These are phyloP conservation scores for Troilus luridus DNA, from an alignment of 2,888 invertebrate species.

Conservation along the genomic window DNA sequence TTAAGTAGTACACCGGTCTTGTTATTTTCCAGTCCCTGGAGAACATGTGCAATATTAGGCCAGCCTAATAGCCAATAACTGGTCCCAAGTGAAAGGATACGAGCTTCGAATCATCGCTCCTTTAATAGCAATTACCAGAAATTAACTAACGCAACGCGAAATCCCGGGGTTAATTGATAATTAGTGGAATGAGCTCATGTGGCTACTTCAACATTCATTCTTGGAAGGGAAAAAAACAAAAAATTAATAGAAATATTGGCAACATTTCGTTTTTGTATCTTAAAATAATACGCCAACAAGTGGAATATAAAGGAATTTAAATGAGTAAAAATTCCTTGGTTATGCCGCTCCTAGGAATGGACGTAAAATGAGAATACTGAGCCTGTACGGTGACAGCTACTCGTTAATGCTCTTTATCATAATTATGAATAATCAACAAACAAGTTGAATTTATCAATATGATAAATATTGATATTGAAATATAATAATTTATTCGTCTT, in stretches of 20 bases:
- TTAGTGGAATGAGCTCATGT: not conserved
- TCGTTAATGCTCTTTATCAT: too few species aligned
- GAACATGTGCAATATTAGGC: not conserved
- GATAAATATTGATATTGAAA: too few species aligned
- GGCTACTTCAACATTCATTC: not conserved
- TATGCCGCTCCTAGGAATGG: too few species aligned
- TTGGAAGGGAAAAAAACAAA: not conserved
- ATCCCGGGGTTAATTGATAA: not conserved
- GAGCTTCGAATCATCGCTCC: not conserved
- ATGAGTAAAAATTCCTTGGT: too few species aligned
- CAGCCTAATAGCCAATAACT: slow-evolving; percentile 2
- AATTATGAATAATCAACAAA: too few species aligned
- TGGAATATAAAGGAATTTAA: too few species aligned
- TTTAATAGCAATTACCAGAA: not conserved
- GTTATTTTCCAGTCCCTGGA: not conserved
- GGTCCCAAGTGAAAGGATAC: slow-evolving; percentile 28
- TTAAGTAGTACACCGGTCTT: not conserved
- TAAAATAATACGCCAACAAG: too few species aligned
- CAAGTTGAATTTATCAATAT: too few species aligned
- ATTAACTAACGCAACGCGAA: not conserved
- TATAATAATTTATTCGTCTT: too few species aligned
- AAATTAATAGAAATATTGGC: not conserved
- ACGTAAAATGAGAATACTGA: too few species aligned
- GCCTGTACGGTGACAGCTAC: too few species aligned
- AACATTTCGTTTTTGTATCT: too few species aligned